Evolutionary conservation across 2,113 vertebrate genomes (phyloP).

Genomic region (Mesocricetus auratus): DNA sequence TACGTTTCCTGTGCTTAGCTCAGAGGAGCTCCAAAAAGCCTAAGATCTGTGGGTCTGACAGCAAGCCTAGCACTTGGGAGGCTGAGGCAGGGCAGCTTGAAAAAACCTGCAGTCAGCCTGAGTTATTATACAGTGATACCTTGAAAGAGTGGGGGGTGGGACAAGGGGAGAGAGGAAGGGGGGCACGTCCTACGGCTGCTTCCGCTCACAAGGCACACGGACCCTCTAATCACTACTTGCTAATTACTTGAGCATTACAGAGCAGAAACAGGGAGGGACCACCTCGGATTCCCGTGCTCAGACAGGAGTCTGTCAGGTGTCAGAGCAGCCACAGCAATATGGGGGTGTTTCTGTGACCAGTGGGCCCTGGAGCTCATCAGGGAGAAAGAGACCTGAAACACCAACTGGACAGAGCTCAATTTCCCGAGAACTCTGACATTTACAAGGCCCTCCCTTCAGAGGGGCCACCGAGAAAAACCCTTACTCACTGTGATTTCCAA

Average conservation of each 20-base stretch:
- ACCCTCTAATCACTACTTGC: neutral
- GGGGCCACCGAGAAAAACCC: neutral
- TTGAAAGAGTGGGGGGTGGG: neutral
- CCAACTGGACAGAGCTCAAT: neutral
- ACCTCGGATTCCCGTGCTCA: neutral
- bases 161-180: neutral
- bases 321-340: neutral
- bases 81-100: neutral
- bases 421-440: neutral
- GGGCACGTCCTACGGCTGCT: neutral
- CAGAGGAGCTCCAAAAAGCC: neutral
- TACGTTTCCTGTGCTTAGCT: neutral
- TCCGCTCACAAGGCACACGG: neutral
- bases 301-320: neutral
- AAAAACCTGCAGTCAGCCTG: neutral
- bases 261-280: neutral
- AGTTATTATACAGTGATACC: neutral
- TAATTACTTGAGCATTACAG: neutral
- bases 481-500: neutral
- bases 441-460: neutral
- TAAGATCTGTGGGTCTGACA: neutral
- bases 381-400: neutral
- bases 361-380: neutral
- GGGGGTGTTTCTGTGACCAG: neutral
- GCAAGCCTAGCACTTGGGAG: neutral